Percentiles rank a stretch among this genome's conserved stretches.
Conservation (phyloP, 30 jellyfish, hydroid and myxozoan genomes). For the Sanderia malayensis region DNA sequence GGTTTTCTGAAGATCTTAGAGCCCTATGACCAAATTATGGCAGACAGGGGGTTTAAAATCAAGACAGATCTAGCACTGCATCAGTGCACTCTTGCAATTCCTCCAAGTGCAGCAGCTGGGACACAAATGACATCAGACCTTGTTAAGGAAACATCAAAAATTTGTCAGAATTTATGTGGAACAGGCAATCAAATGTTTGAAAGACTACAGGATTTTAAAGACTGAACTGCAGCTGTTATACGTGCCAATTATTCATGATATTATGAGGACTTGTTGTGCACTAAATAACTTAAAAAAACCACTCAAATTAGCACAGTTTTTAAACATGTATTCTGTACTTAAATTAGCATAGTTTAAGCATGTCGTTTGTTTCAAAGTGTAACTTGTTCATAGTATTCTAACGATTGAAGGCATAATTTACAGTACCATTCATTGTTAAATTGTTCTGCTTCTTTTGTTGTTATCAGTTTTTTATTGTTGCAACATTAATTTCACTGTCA, state of each 20-base stretch:
- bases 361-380: not conserved
- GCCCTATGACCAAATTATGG: constrained; percentile 57
- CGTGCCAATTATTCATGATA: constrained; percentile 43
- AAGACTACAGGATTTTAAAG: constrained; percentile 34
- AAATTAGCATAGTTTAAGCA: too few species aligned
- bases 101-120: constrained; percentile 50
- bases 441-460: not conserved
- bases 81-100: constrained; percentile 31
- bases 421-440: constrained; percentile 3
- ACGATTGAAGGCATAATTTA: not conserved
- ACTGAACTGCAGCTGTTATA: constrained; percentile 15
- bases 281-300: not conserved
- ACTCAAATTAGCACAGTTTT: constrained; percentile 9
- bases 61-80: constrained; percentile 34
- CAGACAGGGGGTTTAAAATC: constrained; percentile 52
- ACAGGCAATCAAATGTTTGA: constrained; percentile 30
- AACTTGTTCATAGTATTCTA: not conserved
- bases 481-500: not conserved
- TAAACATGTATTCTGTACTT: too few species aligned
- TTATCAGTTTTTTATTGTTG: not conserved
- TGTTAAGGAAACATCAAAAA: constrained; percentile 26
- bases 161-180: constrained; percentile 49
- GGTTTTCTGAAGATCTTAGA: constrained; percentile 31
- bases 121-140: constrained; percentile 24
- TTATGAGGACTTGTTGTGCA: constrained; percentile 29